These are phyloP conservation scores for Nyctereutes procyonoides DNA, from an alignment of 2,113 vertebrate species.

Conservation along the genomic window DNA sequence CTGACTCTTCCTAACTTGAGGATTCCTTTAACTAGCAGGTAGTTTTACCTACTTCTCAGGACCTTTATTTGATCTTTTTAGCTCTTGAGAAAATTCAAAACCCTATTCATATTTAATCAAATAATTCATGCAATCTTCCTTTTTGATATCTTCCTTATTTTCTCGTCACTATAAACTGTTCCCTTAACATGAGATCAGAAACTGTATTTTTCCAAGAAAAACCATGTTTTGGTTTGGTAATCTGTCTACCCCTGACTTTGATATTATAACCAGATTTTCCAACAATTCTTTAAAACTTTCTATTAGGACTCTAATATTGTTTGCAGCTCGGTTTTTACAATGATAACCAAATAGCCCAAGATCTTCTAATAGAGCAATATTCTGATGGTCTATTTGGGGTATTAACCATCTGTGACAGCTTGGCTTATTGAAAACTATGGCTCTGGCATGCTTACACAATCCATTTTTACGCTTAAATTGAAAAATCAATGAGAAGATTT, in stretches of 20 bases:
- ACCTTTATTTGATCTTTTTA: not conserved
- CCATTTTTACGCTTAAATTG: constrained; percentile 25
- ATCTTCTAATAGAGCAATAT: constrained; percentile 8
- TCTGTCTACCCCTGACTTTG: not conserved
- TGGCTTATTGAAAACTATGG: constrained; percentile 35
- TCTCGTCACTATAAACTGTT: not conserved
- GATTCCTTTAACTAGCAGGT: not conserved
- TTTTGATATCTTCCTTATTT: constrained; percentile 1
- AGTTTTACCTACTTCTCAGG: constrained; percentile 12
- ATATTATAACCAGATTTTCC: constrained; percentile 22
- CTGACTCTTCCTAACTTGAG: not conserved
- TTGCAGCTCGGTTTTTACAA: constrained; percentile 30
- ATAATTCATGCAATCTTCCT: not conserved
- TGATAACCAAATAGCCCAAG: not conserved
- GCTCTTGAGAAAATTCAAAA: constrained; percentile 48
- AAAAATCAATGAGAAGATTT: constrained; percentile 53
- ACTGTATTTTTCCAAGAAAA: constrained; percentile 37
- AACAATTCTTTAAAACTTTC: constrained; percentile 45
- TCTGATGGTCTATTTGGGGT: not conserved
- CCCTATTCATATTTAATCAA: constrained; percentile 38
- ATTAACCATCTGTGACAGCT: constrained; percentile 32
- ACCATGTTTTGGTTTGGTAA: not conserved
- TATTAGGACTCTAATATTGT: constrained; percentile 17
- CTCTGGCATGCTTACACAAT: constrained; percentile 29
- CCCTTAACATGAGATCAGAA: not conserved